Evolutionary conservation across 2,888 invertebrate species (phyloP).

Genomic region (Phalera bucephala): DNA sequence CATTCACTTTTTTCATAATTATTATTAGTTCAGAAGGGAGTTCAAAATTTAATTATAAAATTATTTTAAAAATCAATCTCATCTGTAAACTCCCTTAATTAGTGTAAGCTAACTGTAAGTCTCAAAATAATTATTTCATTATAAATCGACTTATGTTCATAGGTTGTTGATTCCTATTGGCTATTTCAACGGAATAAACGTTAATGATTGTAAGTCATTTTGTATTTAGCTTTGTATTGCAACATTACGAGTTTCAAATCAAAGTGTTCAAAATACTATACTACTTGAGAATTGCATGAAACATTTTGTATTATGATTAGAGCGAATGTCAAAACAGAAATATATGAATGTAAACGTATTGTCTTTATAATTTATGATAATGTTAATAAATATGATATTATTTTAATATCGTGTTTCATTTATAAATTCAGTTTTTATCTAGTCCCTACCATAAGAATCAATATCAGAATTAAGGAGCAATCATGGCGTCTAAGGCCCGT

Average conservation of each 20-base stretch:
- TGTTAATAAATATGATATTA: conserved; percentile 31
- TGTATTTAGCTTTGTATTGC: no score
- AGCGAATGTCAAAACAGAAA: conserved; percentile 27
- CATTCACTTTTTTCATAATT: no score
- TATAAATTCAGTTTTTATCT: neutral
- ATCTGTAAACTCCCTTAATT: conserved; percentile 14
- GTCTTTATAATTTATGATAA: conserved; percentile 28
- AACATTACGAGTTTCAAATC: conserved; percentile 30
- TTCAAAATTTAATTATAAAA: conserved; percentile 14
- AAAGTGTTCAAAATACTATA: conserved; percentile 43
- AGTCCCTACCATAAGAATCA: no score
- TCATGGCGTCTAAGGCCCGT: no score
- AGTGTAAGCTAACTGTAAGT: conserved; percentile 18
- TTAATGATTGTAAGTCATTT: neutral
- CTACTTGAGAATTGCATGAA: conserved; percentile 28
- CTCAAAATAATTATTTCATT: conserved; percentile 10
- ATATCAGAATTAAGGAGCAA: no score
- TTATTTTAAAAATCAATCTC: conserved; percentile 26
- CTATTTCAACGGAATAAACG: neutral
- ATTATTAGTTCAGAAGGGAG: conserved; percentile 15
- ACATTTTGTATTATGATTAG: conserved; percentile 22
- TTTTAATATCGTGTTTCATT: conserved; percentile 19
- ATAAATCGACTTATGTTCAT: conserved; percentile 14
- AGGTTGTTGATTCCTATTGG: conserved; percentile 1
- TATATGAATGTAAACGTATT: conserved; percentile 28